phyloP scores from a whole-genome alignment of 1,140 invertebrate genomes.

The Drosophila rhopaloa region DNA sequence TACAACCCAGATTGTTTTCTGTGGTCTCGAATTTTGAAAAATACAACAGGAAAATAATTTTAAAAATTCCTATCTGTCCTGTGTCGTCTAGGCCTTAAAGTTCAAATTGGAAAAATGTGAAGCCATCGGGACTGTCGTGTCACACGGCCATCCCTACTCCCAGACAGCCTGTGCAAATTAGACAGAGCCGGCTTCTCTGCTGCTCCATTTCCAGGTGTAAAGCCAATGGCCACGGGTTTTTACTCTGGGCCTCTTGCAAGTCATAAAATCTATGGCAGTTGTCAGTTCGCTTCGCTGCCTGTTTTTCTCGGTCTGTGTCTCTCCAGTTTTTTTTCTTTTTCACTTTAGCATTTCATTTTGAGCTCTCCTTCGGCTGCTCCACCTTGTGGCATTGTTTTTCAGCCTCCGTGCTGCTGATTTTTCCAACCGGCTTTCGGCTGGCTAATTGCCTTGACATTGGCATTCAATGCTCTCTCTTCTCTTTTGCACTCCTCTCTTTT shows the following conservation, averaged over 20 bases:
- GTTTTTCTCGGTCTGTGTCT: slow-evolving; percentile 14
- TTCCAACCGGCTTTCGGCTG: slow-evolving; percentile 78
- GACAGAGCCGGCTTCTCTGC: slow-evolving; percentile 39
- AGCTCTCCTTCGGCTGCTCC: slow-evolving; percentile 41
- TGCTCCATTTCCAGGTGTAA: slow-evolving; percentile 78
- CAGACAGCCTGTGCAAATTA: slow-evolving; percentile 46
- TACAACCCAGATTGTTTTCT: no score
- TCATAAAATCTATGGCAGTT: slow-evolving; percentile 80
- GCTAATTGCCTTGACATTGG: slow-evolving; percentile 83
- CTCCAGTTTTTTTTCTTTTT: slow-evolving; percentile 5
- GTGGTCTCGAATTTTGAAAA: no score
- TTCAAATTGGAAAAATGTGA: neutral
- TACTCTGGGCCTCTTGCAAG: slow-evolving; percentile 59
- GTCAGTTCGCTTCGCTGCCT: slow-evolving; percentile 57
- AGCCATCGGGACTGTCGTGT: neutral
- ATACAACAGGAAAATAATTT: no score
- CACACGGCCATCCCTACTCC: slow-evolving; percentile 14
- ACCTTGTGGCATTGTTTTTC: slow-evolving; percentile 73
- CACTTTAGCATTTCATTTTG: slow-evolving; percentile 40
- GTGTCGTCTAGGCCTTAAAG: no score
- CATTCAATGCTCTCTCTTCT: slow-evolving; percentile 55
- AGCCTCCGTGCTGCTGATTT: slow-evolving; percentile 60
- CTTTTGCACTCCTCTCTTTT: slow-evolving; percentile 8
- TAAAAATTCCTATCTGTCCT: no score
- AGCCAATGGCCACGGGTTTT: slow-evolving; percentile 38